phyloP scores from a whole-genome alignment of 2,113 vertebrate genomes.

The Hipposideros armiger region DNA sequence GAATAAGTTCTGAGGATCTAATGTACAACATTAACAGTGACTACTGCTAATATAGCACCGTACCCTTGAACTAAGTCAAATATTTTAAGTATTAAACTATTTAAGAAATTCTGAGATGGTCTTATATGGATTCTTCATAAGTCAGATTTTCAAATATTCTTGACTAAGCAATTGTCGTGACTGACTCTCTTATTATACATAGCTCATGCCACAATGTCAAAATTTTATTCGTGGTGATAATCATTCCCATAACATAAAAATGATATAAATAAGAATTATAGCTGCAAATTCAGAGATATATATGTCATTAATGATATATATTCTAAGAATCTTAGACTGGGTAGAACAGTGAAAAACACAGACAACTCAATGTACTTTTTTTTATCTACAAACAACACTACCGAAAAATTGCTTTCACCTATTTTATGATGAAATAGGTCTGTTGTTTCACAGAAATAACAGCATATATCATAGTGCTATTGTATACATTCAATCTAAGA shows the following conservation, averaged over 20 bases:
- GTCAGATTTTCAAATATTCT: constrained; percentile 46
- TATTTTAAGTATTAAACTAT: constrained; percentile 55
- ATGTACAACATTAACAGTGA: background rate
- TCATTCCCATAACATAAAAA: background rate
- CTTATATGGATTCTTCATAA: background rate
- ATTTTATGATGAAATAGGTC: background rate
- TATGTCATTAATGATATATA: background rate
- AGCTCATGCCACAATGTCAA: background rate
- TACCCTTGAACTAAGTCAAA: background rate
- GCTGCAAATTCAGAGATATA: background rate
- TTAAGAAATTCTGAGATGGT: constrained; percentile 3
- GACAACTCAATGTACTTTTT: background rate
- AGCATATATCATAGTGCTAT: background rate
- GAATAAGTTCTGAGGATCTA: background rate
- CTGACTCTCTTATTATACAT: background rate
- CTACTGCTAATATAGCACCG: background rate
- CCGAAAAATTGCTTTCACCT: background rate
- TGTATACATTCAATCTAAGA: background rate
- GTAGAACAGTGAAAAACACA: constrained; percentile 34
- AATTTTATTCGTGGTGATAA: background rate
- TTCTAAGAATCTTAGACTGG: background rate
- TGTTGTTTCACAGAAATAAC: background rate
- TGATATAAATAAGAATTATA: background rate
- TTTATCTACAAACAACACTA: background rate
- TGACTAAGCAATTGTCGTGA: background rate